Percentiles rank a stretch among this genome's conserved stretches.
Conservation (phyloP, 2,797 vertebrate species). For the Perodicticus potto region DNA sequence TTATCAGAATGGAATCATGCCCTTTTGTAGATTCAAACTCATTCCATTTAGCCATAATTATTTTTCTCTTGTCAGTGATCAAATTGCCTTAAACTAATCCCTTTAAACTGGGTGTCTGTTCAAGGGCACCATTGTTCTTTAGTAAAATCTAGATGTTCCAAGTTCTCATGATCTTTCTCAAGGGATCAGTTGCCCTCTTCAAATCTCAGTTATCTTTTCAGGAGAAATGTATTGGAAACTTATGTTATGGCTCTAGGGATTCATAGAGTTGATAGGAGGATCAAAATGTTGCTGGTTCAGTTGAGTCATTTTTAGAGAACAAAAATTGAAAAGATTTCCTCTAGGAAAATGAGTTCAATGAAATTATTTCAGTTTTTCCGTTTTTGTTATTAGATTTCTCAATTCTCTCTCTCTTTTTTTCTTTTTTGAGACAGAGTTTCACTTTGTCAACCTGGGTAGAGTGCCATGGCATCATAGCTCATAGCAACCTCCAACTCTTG, state of each 20-base stretch:
- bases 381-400: not conserved
- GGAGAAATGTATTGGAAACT: not conserved
- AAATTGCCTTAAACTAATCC: not conserved
- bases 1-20: not conserved
- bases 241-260: not conserved
- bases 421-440: too few species aligned
- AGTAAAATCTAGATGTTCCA: not conserved
- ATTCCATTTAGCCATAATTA: not conserved
- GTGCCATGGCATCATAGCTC: too few species aligned
- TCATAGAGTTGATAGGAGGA: not conserved
- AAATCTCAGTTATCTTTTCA: not conserved
- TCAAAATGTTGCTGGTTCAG: not conserved
- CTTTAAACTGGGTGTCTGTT: not conserved
- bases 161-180: not conserved
- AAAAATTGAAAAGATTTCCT: not conserved
- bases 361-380: slow-evolving; percentile 8
- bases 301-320: not conserved
- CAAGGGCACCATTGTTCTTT: not conserved
- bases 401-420: not conserved
- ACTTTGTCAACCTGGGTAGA: too few species aligned
- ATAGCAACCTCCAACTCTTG: too few species aligned
- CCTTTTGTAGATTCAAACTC: not conserved
- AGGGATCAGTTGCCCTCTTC: not conserved
- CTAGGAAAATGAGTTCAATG: not conserved
- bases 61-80: not conserved